phyloP scores from a whole-genome alignment of 2,113 vertebrate genomes.

The Tragelaphus buxtoni region DNA sequence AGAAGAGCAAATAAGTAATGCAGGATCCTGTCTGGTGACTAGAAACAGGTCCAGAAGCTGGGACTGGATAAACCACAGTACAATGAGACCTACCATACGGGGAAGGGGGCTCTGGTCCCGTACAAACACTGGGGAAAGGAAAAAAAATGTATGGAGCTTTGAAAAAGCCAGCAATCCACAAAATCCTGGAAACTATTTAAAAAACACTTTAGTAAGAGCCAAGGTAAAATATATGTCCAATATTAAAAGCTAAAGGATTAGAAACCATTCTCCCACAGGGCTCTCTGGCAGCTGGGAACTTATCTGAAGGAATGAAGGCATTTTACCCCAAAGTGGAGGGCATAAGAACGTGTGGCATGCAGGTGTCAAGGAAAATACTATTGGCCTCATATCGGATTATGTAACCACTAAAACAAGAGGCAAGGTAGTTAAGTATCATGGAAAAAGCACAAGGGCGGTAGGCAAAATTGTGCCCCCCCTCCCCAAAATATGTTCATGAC shows the following conservation, averaged over 20 bases:
- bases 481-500: neutral
- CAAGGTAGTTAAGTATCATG: neutral
- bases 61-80: neutral
- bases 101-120: neutral
- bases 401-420: neutral
- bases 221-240: neutral
- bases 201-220: neutral
- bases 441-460: neutral
- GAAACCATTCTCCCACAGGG: neutral
- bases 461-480: neutral
- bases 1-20: slow-evolving; percentile 6
- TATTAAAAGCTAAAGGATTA: neutral
- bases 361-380: neutral
- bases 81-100: neutral
- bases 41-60: neutral
- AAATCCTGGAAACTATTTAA: neutral
- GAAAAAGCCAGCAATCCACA: neutral
- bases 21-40: neutral
- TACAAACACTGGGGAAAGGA: neutral
- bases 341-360: neutral
- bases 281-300: neutral
- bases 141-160: neutral
- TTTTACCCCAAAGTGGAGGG: neutral
- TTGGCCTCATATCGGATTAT: neutral
- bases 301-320: neutral